Evolutionary conservation across 2,888 invertebrate species (phyloP), one percentile per base, ranked within the genome.

Genomic region (Ormyrus nitidulus): DNA sequence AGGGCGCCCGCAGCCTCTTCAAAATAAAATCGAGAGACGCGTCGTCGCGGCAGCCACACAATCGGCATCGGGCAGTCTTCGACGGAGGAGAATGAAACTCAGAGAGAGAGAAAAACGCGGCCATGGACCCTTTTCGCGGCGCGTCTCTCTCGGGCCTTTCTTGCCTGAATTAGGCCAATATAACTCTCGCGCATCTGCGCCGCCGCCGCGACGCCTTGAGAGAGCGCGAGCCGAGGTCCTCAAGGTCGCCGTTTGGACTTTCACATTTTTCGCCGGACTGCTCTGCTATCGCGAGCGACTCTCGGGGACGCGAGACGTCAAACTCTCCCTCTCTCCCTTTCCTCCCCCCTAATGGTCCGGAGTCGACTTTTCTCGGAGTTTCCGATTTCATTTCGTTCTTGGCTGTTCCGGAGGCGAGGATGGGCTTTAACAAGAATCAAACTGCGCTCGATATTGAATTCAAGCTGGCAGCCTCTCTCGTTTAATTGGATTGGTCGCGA

Each of bases 121-220:
- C 81, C 77, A 77, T 81, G 81, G 73, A 61, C 77, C 81, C 74
- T 81, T 77, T 80, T 44, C 11, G 6, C 34, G n/a, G 11, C 8
- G n/a, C 34, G n/a, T 74, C 10, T 11, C 53, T 62, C 58, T 72
- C 65, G 77, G 51, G 62, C 75, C 71, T 79, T 74, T 81, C 70
- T 74, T 59, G 70, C 70, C 77, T 59, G 74, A 81, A 77, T 81
- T 74, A 74, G 81, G 77, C 77, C 77, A 74, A 66, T 59, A 64
- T 34, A 19, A 44, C 79, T 34, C 34, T 44, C 68, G 66, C 65
- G 48, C 53, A 80, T 75, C 74, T 59, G 76, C 49, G 61, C 69
- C 46, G 46, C 19, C 34, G 34, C 34, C 34, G 34, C 19, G 77
- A n/a, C 19, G 48, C 70, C 69, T 69, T 71, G 70, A 44, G 6